A percentile compares a stretch with the other conserved stretches of the same genome.
These are phyloP conservation scores for Cetonia aurata DNA, from an alignment of 2,888 invertebrate genomes.

Conservation along the genomic window DNA sequence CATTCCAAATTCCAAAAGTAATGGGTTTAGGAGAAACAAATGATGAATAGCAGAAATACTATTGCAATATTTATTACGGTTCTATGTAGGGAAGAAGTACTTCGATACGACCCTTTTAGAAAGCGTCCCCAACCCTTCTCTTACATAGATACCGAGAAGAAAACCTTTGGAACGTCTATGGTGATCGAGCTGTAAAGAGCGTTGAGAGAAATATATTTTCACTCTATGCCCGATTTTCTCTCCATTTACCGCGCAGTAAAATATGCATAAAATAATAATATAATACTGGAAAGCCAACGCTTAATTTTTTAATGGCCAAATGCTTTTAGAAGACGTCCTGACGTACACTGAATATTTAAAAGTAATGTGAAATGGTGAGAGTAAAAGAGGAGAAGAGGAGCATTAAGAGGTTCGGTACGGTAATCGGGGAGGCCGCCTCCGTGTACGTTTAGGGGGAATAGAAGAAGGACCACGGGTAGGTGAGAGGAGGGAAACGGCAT, in stretches of 20 bases:
- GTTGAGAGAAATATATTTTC: constrained; percentile 41
- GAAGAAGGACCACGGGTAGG: constrained; percentile 48
- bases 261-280: constrained; percentile 68
- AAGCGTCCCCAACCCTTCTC: constrained; percentile 21
- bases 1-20: constrained; percentile 13
- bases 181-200: constrained; percentile 27
- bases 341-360: constrained; percentile 66
- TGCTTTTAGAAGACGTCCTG: constrained; percentile 73
- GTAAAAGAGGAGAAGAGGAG: constrained; percentile 31
- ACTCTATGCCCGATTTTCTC: constrained; percentile 61
- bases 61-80: constrained; percentile 18
- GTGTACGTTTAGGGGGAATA: constrained; percentile 44
- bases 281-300: constrained; percentile 64
- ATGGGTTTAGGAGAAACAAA: constrained; percentile 1
- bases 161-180: constrained; percentile 13
- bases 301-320: constrained; percentile 75
- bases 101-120: constrained; percentile 19
- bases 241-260: constrained; percentile 64
- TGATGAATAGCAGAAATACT: constrained; percentile 25
- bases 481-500: constrained; percentile 29
- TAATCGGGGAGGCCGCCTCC: constrained; percentile 55
- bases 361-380: constrained; percentile 59
- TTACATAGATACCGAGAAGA: constrained; percentile 10
- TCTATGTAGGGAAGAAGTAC: constrained; percentile 1
- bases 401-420: constrained; percentile 58